phyloP scores from a whole-genome alignment of 2,113 vertebrate species.

The Ochotona curzoniae region DNA sequence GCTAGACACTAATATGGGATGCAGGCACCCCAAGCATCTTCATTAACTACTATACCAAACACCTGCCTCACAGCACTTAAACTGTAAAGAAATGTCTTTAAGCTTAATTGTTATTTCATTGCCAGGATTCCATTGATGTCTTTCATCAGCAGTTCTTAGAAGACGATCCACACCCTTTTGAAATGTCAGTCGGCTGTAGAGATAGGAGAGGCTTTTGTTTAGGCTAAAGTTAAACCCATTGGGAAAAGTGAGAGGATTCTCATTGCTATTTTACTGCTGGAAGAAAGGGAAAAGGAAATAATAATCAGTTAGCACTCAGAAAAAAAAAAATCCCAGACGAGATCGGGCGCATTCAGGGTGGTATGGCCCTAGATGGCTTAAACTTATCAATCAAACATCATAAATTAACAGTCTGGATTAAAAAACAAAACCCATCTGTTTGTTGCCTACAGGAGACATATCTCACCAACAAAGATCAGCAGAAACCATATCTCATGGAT shows the following conservation, averaged over 20 bases:
- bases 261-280: not conserved
- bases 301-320: not conserved
- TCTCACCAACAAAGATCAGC: too few species aligned
- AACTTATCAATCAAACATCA: too few species aligned
- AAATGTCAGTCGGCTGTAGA: not conserved
- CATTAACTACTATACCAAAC: too few species aligned
- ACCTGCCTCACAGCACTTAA: too few species aligned
- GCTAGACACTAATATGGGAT: too few species aligned
- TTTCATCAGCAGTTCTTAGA: conserved; percentile 11
- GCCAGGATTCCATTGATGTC: conserved; percentile 52
- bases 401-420: too few species aligned
- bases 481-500: too few species aligned
- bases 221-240: conserved; percentile 36
- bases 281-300: conserved; percentile 3
- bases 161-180: conserved; percentile 13
- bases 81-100: not conserved
- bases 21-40: too few species aligned
- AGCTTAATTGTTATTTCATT: conserved; percentile 41
- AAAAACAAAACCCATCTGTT: too few species aligned
- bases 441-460: too few species aligned
- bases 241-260: not conserved
- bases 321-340: not conserved
- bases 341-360: too few species aligned
- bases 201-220: not conserved
- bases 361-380: too few species aligned